phyloP scores from a whole-genome alignment of 2,888 invertebrate species.

The Leptopterna dolabrata region DNA sequence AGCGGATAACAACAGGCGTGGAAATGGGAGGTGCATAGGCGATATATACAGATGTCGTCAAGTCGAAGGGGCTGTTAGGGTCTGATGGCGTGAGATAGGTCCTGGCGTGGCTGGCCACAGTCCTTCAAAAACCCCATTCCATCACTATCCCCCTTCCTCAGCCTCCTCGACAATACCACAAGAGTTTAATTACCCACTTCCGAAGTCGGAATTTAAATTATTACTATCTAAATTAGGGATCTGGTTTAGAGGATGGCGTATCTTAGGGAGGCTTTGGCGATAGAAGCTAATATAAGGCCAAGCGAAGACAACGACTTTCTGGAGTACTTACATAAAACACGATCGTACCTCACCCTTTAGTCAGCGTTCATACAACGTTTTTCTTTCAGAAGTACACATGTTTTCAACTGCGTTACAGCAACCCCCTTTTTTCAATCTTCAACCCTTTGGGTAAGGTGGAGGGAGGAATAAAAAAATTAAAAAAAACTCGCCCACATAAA shows the following conservation, averaged over 20 bases:
- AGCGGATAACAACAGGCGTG: neutral
- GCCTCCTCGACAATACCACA: constrained; percentile 43
- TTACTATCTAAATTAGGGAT: constrained; percentile 49
- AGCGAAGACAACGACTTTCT: constrained; percentile 17
- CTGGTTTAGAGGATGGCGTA: neutral
- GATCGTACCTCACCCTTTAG: constrained; percentile 20
- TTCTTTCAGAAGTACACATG: constrained; percentile 34
- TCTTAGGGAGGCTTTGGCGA: constrained; percentile 13
- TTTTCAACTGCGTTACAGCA: constrained; percentile 40
- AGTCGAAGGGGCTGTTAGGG: neutral
- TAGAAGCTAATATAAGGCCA: neutral
- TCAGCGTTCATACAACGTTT: neutral
- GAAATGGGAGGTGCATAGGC: constrained; percentile 7
- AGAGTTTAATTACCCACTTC: constrained; percentile 48
- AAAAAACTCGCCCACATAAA: constrained; percentile 31
- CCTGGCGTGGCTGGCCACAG: constrained; percentile 51
- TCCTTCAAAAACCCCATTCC: constrained; percentile 35
- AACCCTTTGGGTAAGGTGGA: constrained; percentile 12
- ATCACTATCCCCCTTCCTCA: constrained; percentile 2
- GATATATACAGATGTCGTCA: constrained; percentile 42
- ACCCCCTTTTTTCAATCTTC: constrained; percentile 12
- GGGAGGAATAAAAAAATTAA: neutral
- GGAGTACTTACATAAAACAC: constrained; percentile 37
- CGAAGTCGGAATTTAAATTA: constrained; percentile 49
- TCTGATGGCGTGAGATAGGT: constrained; percentile 49